Base-by-base conservation (phyloP, 2,888 invertebrate genomes). In the Schizotus pectinicornis region DNA sequence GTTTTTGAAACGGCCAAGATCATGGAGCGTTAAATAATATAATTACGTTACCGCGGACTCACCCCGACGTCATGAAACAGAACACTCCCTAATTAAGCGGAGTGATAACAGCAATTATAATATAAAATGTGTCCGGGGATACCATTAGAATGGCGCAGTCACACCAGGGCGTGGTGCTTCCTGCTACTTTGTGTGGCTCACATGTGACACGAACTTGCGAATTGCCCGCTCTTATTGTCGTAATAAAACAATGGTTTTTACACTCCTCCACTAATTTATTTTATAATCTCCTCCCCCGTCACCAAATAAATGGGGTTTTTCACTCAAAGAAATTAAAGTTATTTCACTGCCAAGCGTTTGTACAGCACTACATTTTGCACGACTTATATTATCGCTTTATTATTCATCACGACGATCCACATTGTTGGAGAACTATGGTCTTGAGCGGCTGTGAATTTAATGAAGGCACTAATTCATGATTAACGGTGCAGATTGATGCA, bases 71-170 rank as follows among this genome's bases (percentile, higher is more conserved):
- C 59, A 56, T 52, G 59, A 67, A 67, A 69, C 64, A 66, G 69
- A 71, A 71, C 73, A 71, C 74, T 66, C 74, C 72, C 69, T 72
- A 73, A 74, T 75, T 74, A 75, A 71, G 66, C 67, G 61, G 67
- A 71, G 70, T 74, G 73, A 73, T 75, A 76, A 73, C 71, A 67
- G 72, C 71, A 72, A 75, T 75, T 75, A 75, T 72, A 73, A 71
- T 72, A 68, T 73, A 68, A 71, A 76, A 74, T 71, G 74, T 67
- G 72, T 67, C 70, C 50, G 59, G 71, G 68, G 68, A 68, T 69
- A 70, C 70, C 72, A 67, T 62, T 62, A 64, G 67, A 60, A 56
- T 59, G 56, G 61, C 61, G 63, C 59, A 64, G 65, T 65, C 58
- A 63, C 63, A 59, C 59, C 50, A 64, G 66, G 68, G 69, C 61